Conservation (phyloP, 2,888 invertebrate species). For the Epistrophe grossulariae region DNA sequence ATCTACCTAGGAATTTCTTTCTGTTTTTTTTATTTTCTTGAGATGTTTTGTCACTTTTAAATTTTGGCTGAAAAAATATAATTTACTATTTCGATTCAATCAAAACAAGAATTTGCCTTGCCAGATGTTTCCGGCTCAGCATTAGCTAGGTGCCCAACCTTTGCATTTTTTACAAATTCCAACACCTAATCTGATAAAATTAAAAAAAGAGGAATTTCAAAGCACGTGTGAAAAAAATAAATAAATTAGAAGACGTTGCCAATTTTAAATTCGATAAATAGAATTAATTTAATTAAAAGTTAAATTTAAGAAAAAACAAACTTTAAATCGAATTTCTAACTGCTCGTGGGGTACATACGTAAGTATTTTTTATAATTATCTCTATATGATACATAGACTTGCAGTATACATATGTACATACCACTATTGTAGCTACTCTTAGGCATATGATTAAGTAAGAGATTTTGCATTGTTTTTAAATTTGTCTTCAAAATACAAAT, state of each 20-base stretch:
- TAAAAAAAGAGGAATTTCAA: neutral
- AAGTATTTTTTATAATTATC: no score
- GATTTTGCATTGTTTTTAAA: no score
- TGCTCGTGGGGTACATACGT: no score
- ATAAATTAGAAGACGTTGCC: neutral
- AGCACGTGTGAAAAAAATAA: neutral
- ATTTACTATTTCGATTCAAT: neutral
- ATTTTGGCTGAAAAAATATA: neutral
- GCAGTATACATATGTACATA: no score
- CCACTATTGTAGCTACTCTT: no score
- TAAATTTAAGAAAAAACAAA: neutral
- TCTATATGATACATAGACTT: no score
- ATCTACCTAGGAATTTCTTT: no score
- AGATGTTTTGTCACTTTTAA: neutral
- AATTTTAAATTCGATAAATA: neutral
- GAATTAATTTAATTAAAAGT: neutral
- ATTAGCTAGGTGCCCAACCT: neutral
- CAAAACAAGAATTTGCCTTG: slow-evolving; percentile 1
- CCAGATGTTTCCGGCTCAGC: neutral
- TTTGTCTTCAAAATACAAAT: no score
- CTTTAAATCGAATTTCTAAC: no score
- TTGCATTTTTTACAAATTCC: neutral
- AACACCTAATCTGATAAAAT: slow-evolving; percentile 13
- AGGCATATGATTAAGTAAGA: no score
- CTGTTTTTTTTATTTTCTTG: neutral